These are phyloP conservation scores for Sebastes minor DNA, from an alignment of 2,797 vertebrate species.

Conservation along the genomic window DNA sequence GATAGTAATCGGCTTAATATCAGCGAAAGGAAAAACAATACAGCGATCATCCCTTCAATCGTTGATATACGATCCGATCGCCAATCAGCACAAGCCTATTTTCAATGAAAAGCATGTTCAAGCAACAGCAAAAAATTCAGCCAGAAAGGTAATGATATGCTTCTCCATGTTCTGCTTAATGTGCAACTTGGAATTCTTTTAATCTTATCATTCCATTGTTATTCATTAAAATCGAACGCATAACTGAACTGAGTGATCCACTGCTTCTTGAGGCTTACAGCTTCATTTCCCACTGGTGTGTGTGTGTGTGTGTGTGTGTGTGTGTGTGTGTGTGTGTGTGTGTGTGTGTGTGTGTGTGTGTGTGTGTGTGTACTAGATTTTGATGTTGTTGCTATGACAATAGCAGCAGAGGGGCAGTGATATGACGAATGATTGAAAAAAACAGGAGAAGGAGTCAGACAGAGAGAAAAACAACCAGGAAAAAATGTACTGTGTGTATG, in stretches of 20 bases:
- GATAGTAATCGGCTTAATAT: neutral
- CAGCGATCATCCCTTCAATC: neutral
- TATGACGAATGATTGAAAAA: slow-evolving; percentile 11
- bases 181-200: neutral
- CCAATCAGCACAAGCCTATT: neutral
- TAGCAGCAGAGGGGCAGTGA: slow-evolving; percentile 11
- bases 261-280: neutral
- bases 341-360: neutral
- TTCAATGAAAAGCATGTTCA: neutral
- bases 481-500: neutral
- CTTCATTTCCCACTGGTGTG: neutral
- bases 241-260: neutral
- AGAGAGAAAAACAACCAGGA: slow-evolving; percentile 40
- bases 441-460: slow-evolving; percentile 28
- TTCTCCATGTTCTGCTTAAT: neutral
- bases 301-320: neutral
- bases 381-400: slow-evolving; percentile 48
- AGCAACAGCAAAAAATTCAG: no score
- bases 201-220: neutral
- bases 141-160: neutral
- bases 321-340: neutral
- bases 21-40: neutral
- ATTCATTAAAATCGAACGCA: neutral
- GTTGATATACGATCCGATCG: neutral
- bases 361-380: neutral